Base-by-base conservation (phyloP, 2,888 invertebrate species). In the Microctonus hyperodae region DNA sequence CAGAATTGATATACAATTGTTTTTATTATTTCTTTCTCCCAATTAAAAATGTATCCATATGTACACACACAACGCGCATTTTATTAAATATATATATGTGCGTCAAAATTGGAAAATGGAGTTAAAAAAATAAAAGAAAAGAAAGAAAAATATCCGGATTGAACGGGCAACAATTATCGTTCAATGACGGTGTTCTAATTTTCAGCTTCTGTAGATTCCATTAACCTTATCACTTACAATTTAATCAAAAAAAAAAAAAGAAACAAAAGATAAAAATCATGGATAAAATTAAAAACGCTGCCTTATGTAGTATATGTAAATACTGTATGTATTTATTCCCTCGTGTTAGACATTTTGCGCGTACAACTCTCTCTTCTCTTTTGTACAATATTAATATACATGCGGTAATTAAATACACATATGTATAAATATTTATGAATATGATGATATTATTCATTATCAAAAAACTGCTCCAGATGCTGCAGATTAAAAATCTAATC, bases 251-350 rank as follows among this genome's bases (percentile, higher is more conserved):
- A n/a, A n/a, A 7, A 4, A 28, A 28, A 10, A 1, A 37, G n/a
- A n/a, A n/a, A n/a, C n/a, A n/a, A n/a, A n/a, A n/a, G n/a, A n/a
- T n/a, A n/a, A n/a, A n/a, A n/a, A n/a, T n/a, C n/a, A n/a, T n/a
- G n/a, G n/a, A n/a, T n/a, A 37, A 37, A 37, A 13, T 37, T 5
- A 5, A 13, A 13, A 37, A n/a, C n/a, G 60, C 60, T 65, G 65
- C 65, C 65, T 59, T 55, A 65, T 55, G 3, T 11, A 22, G 53
- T 53, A 59, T 44, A 50, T 65, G 59, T 65, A 65, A 50, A 65
- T 65, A 65, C 48, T 59, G 59, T 65, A 51, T 51, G 57, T 65
- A 57, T 65, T 50, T 55, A 59, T 33, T 51, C 61, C 51, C 61
- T n/a, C n/a, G n/a, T 23, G 48, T 20, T 11, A 33, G 35, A 51